Base-by-base conservation (phyloP, 1,140 invertebrate species). In the Hypsibius dujardini region DNA sequence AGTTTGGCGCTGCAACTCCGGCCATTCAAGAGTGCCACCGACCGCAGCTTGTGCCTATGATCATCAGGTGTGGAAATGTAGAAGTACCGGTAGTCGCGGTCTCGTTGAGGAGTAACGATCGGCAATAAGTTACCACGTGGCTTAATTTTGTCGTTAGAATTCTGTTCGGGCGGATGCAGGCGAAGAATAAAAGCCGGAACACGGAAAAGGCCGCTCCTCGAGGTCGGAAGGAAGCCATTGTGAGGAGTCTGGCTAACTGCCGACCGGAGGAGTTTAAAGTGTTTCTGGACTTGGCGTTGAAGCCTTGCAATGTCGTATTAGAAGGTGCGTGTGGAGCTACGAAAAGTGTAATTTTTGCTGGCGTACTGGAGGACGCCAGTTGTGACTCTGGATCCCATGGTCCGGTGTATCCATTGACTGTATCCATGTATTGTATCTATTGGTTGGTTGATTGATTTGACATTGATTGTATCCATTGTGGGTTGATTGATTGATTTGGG, bases 251-350 rank as follows among this genome's bases (percentile, higher is more conserved):
- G 40, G 87, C 87, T 47, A 90, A 90, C 3, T 88, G 88, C 75
- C 82, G 84, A 56, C 85, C 88, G 74, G 78, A 82, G 46, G 92
- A 95, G 80, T 83, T 94, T 71, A 81, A 87, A 70, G 79, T 83
- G 45, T 94, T 95, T 75, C 81, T 90, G 1, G 81, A 88, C 76
- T 88, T 95, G 84, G 85, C 90, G 0, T 93, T 95, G 77, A 84
- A 85, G 70, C 83, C 86, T 14, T 87, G 88, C 72, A 80, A 83
- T n/a, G n/a, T n/a, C n/a, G 46, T 46, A 67, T 7, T 69, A 45
- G 46, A 56, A 70, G n/a, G n/a, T n/a, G n/a, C n/a, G n/a, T n/a
- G n/a, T n/a, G n/a, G n/a, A n/a, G n/a, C n/a, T n/a, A n/a, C n/a
- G n/a, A n/a, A n/a, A n/a, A n/a, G n/a, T 70, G 71, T 59, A 50